Base-by-base conservation (phyloP, 2,797 vertebrate genomes). In the Lepus townsendii region DNA sequence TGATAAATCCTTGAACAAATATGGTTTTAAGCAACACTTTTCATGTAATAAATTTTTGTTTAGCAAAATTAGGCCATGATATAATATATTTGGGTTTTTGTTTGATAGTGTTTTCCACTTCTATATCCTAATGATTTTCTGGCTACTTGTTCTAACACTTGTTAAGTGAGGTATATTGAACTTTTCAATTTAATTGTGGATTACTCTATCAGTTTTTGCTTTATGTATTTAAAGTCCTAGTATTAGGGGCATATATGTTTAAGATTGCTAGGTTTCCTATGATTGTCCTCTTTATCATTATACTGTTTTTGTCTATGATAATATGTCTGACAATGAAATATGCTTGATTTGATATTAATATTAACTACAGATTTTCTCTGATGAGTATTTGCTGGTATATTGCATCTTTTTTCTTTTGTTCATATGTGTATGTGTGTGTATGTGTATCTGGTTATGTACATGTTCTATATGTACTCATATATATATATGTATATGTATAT, bases 161-260 rank as follows among this genome's bases (percentile, higher is more conserved):
- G 63, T 3, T 69, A 42, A 69, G 35, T 68, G 38, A 68, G 30
- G 24, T 35, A 5, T 75, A 22, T 52, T 80, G 13, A 79, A 47
- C 14, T 79, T 91, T 85, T 66, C 19, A 79, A 65, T 11, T 85
- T 27, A 73, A 79, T 80, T 71, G 47, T 57, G 5, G 2, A 77
- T 75, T 76, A 75, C 24, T 75, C 26, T 57, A 16, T 90, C 32
- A 79, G 47, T 27, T 94, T 57, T 90, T 79, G 73, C n/a, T 54
- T 73, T 65, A 52, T 78, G 24, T 84, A 32, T 85, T 85, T 72
- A 5, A 78, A 22, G 3, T 63, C 75, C 32, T 79, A 5, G n/a
- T 84, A n/a, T 84, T 90, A 57, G 42, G 12, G 54, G 1, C 32
- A 32, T 71, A 32, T 11, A 65, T 42, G 60, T 72, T 90, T 54